Base-by-base conservation (phyloP, 2,888 invertebrate species). In the Kryphioiulus occultus region DNA sequence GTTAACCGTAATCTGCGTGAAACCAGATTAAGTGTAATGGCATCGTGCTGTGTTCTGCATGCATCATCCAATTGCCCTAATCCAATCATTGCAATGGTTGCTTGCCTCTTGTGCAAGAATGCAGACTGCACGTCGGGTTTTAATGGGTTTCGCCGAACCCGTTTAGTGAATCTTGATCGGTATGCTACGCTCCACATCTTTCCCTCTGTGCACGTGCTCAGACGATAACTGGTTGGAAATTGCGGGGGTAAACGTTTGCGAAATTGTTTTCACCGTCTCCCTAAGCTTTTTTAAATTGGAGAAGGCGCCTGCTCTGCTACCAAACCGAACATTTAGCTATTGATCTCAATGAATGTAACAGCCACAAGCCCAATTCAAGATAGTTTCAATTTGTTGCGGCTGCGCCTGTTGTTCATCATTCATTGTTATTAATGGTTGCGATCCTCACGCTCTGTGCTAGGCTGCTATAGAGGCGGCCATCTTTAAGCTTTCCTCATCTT, bases 271-370 rank as follows among this genome's bases (percentile, higher is more conserved):
- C 68, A 26, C 68, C 68, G 26, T 68, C 68, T 68, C 68, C 26
- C 26, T 68, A 68, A 68, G 68, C 68, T 68, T 68, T 68, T 68
- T 68, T 68, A 68, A 68, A 68, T 68, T 68, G 68, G 68, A 12
- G 68, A 68, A 68, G 68, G 68, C 68, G 68, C 68, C 68, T 68
- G 68, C 26, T 26, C 68, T 1, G 22, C 26, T 26, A 68, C 68
- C 68, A 68, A 68, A 68, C 68, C 26, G 68, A 68, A 68, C 68
- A 68, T 68, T 68, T 68, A 68, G 68, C 68, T 68, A 68, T 68
- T 68, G 68, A 68, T 68, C 68, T 68, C 68, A 68, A 68, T 68
- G 68, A 68, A 22, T 68, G 68, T 26, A 68, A 68, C 68, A 68
- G 68, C 68, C 68, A 68, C 68, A 26, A 26, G 68, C 68, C 68